Evolutionary conservation across 2,797 vertebrate species (phyloP), one percentile per base, ranked within the genome.

Genomic region (Anisognathus igniventris): DNA sequence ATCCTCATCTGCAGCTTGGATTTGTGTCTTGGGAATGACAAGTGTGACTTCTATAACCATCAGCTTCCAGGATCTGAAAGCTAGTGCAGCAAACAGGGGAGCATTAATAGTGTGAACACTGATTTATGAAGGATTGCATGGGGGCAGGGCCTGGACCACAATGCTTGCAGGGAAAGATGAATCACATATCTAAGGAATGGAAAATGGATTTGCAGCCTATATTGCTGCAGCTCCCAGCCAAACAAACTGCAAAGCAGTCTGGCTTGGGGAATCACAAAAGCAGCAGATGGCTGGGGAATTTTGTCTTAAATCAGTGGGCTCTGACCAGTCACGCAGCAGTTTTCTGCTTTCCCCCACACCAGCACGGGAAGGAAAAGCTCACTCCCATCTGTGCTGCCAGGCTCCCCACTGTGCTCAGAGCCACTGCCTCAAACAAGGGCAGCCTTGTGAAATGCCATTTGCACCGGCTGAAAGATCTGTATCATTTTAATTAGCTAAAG

Each of bases 201-300:
- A 65, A 80, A 39, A 53, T 9, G 19, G 47, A 62, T 67, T 74
- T 73, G 58, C 62, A 45, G 37, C 9, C 58, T 73, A 0, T 48
- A n/a, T 53, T 21, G 13, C 77, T 79, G 64, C 47, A 77, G 18
- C 44, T 62, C 39, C 39, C 50, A 79, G 58, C 9, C 17, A 14
- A 65, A 25, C 37, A 50, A 88, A 81, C 42, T 12, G 23, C 62
- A 83, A 62, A 68, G 21, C 37, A 17, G 17, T 19, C 75, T 74
- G 93, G 31, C n/a, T 33, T 65, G 70, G 31, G 77, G 44, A 74
- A 75, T 62, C 25, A 47, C 0, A 2, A 51, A 62, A 82, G 74
- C 74, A 85, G 77, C 84, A 92, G 91, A 94, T 93, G 89, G 91
- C 77, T 73, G 81, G 74, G 78, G 66, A 90, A 40, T 93, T 91